Evolutionary conservation across 2,113 vertebrate species (phyloP).

Genomic region (Gymnocephalus cernua): DNA sequence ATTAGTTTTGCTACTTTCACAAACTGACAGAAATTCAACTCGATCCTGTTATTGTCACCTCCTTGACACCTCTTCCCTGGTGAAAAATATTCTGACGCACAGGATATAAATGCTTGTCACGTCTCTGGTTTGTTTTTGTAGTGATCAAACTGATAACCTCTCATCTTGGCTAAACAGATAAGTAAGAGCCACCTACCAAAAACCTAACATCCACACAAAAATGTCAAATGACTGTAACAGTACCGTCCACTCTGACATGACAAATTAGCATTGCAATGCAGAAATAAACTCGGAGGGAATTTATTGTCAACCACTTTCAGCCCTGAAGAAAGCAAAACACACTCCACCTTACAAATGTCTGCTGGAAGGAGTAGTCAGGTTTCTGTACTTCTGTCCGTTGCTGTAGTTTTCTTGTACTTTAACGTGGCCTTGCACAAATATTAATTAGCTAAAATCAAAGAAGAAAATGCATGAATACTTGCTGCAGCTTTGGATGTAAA

Average conservation of each 20-base stretch:
- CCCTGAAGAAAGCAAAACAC: not conserved
- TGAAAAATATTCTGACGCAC: not conserved
- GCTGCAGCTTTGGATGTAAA: conserved; percentile 17
- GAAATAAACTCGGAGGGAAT: not conserved
- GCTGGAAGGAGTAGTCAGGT: not conserved
- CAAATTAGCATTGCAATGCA: not conserved
- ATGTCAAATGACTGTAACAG: too few species aligned
- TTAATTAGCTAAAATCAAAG: conserved; percentile 15
- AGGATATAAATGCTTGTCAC: not conserved
- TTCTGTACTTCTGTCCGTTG: not conserved
- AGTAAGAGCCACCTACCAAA: not conserved
- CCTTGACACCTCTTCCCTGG: not conserved
- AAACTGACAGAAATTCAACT: not conserved
- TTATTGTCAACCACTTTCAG: not conserved
- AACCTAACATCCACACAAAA: not conserved
- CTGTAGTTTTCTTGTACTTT: not conserved
- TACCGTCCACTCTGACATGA: not conserved
- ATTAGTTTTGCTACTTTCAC: not conserved
- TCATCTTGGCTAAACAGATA: not conserved
- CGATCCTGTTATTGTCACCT: not conserved
- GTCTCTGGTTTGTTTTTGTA: not conserved
- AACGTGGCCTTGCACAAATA: not conserved
- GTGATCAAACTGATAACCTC: not conserved
- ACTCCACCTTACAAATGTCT: not conserved
- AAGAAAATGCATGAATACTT: conserved; percentile 5